A percentile compares a stretch with the other conserved stretches of the same genome.
Evolutionary conservation across 2,888 invertebrate species (phyloP).

Genomic region (Acronicta psi): DNA sequence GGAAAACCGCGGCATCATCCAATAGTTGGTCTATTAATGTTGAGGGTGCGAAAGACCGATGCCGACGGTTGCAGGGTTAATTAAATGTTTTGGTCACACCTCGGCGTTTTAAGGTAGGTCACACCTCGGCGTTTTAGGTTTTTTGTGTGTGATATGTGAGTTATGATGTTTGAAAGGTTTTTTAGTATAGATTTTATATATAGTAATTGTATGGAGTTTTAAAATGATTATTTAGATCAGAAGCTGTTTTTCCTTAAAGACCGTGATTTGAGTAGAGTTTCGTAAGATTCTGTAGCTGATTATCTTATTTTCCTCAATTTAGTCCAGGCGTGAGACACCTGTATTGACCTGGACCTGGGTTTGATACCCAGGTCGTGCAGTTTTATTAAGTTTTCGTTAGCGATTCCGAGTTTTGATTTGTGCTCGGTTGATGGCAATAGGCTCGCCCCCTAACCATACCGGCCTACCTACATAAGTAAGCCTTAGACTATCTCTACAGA

Average conservation of each 20-base stretch:
- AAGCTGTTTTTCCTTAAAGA: neutral
- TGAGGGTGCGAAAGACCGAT: constrained; percentile 76
- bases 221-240: neutral
- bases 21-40: constrained; percentile 79
- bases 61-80: constrained; percentile 72
- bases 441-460: too few relatives aligned
- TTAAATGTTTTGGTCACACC: constrained; percentile 68
- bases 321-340: too few relatives aligned
- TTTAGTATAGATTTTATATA: constrained; percentile 4
- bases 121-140: constrained; percentile 48
- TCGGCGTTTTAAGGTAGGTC: constrained; percentile 51
- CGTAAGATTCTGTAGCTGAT: neutral
- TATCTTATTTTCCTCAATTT: too few relatives aligned
- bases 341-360: too few relatives aligned
- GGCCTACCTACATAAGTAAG: too few relatives aligned
- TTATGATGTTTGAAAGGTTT: constrained; percentile 38
- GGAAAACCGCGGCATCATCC: constrained; percentile 83
- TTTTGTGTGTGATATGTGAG: constrained; percentile 32
- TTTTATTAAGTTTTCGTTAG: too few relatives aligned
- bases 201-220: neutral
- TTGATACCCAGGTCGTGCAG: too few relatives aligned
- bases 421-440: too few relatives aligned
- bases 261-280: too few relatives aligned
- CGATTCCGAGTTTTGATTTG: too few relatives aligned
- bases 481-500: too few relatives aligned